These are phyloP conservation scores for Morone saxatilis DNA, from an alignment of 2,113 vertebrate species.

Conservation along the genomic window DNA sequence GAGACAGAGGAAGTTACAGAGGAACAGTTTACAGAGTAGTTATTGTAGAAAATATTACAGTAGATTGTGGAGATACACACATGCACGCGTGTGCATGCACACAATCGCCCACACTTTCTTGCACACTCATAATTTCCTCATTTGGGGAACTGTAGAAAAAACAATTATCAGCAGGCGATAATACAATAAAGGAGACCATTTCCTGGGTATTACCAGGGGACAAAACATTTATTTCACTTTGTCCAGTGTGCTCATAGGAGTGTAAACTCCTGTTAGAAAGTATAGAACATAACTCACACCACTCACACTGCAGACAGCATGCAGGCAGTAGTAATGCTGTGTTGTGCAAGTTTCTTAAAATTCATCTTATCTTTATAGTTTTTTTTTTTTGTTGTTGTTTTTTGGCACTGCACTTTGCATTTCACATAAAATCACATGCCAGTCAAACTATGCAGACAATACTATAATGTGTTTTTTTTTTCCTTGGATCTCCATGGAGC, in stretches of 20 bases:
- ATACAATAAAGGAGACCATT: constrained; percentile 69
- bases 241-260: constrained; percentile 58
- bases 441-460: neutral
- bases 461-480: neutral
- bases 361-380: neutral
- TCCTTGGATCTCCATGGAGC: neutral
- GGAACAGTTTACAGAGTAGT: constrained; percentile 24
- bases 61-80: constrained; percentile 34
- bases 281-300: constrained; percentile 56
- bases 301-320: constrained; percentile 37
- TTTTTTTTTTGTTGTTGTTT: neutral
- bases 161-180: constrained; percentile 70
- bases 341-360: constrained; percentile 24
- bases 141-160: constrained; percentile 63
- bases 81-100: neutral
- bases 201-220: constrained; percentile 68
- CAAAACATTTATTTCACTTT: constrained; percentile 75
- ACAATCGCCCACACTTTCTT: constrained; percentile 44
- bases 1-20: constrained; percentile 11
- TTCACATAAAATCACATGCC: neutral
- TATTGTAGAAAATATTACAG: constrained; percentile 63
- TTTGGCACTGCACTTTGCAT: neutral
- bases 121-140: constrained; percentile 67
- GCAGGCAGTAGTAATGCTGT: constrained; percentile 27
- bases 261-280: constrained; percentile 56